phyloP scores from a whole-genome alignment of 2,888 invertebrate genomes.

The Liopterus haemorrhoidalis region DNA sequence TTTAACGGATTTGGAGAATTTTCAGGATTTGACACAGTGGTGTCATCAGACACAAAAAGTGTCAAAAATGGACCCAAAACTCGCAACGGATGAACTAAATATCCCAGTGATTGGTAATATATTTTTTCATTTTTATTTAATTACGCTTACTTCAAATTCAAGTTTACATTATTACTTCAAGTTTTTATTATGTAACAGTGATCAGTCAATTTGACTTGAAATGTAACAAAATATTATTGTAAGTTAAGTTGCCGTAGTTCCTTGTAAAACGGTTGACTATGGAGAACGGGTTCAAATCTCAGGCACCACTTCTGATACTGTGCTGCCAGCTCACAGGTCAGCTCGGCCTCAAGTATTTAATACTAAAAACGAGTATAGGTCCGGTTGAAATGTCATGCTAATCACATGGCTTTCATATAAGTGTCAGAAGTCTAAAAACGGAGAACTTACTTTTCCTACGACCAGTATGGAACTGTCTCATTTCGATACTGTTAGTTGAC shows the following conservation, averaged over 20 bases:
- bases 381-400: no score
- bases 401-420: no score
- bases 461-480: no score
- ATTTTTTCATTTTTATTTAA: background rate
- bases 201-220: conserved; percentile 30
- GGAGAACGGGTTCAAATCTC: no score
- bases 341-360: no score
- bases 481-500: no score
- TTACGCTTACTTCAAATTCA: background rate
- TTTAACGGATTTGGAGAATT: conserved; percentile 58
- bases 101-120: conserved; percentile 42
- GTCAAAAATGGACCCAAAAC: conserved; percentile 46
- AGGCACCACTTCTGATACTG: no score
- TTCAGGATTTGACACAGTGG: conserved; percentile 62
- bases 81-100: conserved; percentile 42
- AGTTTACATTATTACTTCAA: conserved; percentile 6
- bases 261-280: no score
- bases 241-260: conserved; percentile 17
- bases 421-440: no score
- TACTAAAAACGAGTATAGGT: no score
- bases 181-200: conserved; percentile 32
- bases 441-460: no score
- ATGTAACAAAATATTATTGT: background rate
- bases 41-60: conserved; percentile 52
- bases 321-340: no score